Percentiles rank a stretch among this genome's conserved stretches.
phyloP scores from a whole-genome alignment of 2,888 invertebrate species.

The Byasa hedistus region DNA sequence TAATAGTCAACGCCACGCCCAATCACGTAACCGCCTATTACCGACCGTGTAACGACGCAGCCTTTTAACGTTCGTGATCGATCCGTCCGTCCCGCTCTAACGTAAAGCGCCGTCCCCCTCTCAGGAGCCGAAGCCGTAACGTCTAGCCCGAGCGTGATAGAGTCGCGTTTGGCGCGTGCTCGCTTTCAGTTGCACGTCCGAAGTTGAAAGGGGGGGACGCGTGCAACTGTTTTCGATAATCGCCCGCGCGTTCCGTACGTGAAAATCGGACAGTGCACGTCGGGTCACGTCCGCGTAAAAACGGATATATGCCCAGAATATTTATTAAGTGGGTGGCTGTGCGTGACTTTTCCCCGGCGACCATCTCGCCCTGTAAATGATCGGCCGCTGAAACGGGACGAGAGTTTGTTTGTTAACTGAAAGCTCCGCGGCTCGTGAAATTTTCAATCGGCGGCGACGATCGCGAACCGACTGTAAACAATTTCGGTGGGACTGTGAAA shows the following conservation, averaged over 20 bases:
- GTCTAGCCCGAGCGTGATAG: constrained; percentile 72
- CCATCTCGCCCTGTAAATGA: constrained; percentile 72
- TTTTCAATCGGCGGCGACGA: constrained; percentile 31
- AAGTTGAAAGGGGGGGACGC: constrained; percentile 76
- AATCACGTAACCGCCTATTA: constrained; percentile 81
- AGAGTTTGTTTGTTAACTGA: constrained; percentile 65
- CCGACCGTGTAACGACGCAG: constrained; percentile 78
- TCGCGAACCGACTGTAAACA: constrained; percentile 30
- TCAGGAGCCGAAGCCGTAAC: constrained; percentile 58
- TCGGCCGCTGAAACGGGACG: constrained; percentile 65
- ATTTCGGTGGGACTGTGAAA: constrained; percentile 28
- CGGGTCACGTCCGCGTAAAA: constrained; percentile 79
- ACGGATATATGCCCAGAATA: constrained; percentile 82
- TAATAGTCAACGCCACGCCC: constrained; percentile 79
- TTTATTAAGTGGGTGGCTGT: constrained; percentile 81
- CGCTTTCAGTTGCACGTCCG: constrained; percentile 77
- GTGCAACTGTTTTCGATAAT: constrained; percentile 80
- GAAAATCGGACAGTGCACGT: constrained; percentile 77
- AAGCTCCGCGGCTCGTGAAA: constrained; percentile 41
- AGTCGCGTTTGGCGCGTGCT: constrained; percentile 78
- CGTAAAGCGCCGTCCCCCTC: constrained; percentile 58
- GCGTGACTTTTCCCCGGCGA: constrained; percentile 79
- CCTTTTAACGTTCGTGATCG: constrained; percentile 78
- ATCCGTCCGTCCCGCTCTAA: constrained; percentile 56
- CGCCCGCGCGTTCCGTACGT: constrained; percentile 79